Percentiles rank a stretch among this genome's conserved stretches.
These are phyloP conservation scores for Ectropis grisescens DNA, from an alignment of 1,140 invertebrate genomes.

Conservation along the genomic window DNA sequence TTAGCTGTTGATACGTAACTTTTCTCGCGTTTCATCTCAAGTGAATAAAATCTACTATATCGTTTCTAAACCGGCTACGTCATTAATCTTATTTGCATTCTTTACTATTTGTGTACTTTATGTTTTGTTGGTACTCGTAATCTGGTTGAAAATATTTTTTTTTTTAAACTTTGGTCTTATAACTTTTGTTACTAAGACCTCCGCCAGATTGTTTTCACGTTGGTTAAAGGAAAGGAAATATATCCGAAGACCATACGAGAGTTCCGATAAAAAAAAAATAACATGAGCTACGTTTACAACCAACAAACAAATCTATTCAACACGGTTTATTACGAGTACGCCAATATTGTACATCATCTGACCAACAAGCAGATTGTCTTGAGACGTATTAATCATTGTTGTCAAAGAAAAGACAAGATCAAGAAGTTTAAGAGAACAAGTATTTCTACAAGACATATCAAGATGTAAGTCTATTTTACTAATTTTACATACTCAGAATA, in stretches of 20 bases:
- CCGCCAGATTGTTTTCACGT: conserved; percentile 6
- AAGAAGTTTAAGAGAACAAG: conserved; percentile 45
- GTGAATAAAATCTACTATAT: too few relatives aligned
- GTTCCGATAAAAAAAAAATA: conserved; percentile 18
- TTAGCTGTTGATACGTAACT: too few relatives aligned
- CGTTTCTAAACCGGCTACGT: too few relatives aligned
- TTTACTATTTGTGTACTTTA: too few relatives aligned
- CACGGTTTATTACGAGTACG: conserved; percentile 9
- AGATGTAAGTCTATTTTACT: conserved; percentile 34
- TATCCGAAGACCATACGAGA: conserved; percentile 4
- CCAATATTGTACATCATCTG: conserved; percentile 4
- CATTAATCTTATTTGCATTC: too few relatives aligned
- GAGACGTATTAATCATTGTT: conserved; percentile 22
- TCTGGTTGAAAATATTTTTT: too few relatives aligned
- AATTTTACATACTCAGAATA: not conserved
- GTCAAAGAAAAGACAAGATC: conserved; percentile 34
- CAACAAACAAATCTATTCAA: conserved; percentile 20
- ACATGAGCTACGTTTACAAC: conserved; percentile 38
- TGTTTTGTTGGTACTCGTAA: too few relatives aligned
- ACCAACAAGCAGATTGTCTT: conserved; percentile 21
- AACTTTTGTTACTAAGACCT: conserved; percentile 26
- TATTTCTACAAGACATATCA: conserved; percentile 26
- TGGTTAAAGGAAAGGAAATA: conserved; percentile 12
- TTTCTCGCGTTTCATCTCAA: too few relatives aligned
- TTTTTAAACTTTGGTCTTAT: conserved; percentile 35